These are phyloP conservation scores for Spilogale gracilis DNA, from an alignment of 2,113 vertebrate species.

Conservation along the genomic window DNA sequence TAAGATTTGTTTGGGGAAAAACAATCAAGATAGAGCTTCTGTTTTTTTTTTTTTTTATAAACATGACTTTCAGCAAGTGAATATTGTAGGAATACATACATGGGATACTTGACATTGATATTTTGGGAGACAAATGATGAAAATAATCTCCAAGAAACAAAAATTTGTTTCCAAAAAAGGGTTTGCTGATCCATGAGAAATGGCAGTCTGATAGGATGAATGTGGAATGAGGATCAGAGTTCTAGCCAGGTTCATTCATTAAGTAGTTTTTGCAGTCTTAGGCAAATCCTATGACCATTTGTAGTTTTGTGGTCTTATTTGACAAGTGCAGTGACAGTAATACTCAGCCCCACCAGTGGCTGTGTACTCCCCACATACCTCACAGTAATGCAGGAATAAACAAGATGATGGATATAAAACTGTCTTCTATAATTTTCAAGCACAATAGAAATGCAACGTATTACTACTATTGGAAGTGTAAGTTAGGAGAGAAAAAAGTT, in stretches of 20 bases:
- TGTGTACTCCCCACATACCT: not conserved
- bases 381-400: not conserved
- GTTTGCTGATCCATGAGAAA: not conserved
- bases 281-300: not conserved
- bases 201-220: not conserved
- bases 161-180: not conserved
- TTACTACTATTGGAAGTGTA: not conserved
- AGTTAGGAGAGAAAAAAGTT: not conserved
- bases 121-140: constrained; percentile 5
- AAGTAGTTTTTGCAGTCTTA: not conserved
- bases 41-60: not conserved
- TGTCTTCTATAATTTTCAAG: not conserved
- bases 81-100: not conserved
- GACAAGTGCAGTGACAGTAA: not conserved
- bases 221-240: not conserved
- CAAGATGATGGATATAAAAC: not conserved
- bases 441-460: not conserved
- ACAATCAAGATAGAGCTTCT: not conserved
- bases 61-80: not conserved
- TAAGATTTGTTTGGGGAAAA: not conserved
- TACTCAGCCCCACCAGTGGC: not conserved
- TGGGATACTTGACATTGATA: not conserved
- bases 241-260: not conserved
- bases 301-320: not conserved
- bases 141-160: not conserved